Conservation (phyloP, 37 sponge, comb jelly and placozoan genomes). For the Eunapius fragilis region DNA sequence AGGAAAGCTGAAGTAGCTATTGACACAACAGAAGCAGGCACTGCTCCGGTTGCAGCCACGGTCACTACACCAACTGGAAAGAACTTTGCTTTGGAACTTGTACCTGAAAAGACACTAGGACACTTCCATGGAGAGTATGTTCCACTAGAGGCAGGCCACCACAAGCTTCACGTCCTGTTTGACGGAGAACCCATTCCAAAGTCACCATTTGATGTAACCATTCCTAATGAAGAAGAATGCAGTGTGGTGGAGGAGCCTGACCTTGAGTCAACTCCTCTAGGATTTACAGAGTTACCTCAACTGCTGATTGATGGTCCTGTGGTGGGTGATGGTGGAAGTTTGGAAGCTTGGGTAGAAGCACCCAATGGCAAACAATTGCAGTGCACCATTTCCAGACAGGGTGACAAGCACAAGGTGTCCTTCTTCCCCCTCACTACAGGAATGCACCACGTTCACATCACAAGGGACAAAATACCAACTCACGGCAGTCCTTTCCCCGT, state of each 20-base stretch:
- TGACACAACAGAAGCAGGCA: slow-evolving; percentile 80
- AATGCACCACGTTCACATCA: too few relatives aligned
- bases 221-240: slow-evolving; percentile 21
- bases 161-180: slow-evolving; percentile 74
- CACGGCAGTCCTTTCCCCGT: too few relatives aligned
- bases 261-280: too few relatives aligned
- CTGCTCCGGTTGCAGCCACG: slow-evolving; percentile 58
- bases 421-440: too few relatives aligned
- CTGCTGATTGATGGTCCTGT: too few relatives aligned
- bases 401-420: too few relatives aligned
- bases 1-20: slow-evolving; percentile 67
- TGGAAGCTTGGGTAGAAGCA: too few relatives aligned
- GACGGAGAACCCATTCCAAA: slow-evolving; percentile 73
- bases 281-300: too few relatives aligned
- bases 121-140: slow-evolving; percentile 42
- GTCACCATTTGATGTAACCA: slow-evolving; percentile 77
- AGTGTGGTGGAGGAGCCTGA: slow-evolving; percentile 6
- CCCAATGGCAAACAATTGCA: too few relatives aligned
- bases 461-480: too few relatives aligned
- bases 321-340: too few relatives aligned
- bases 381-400: too few relatives aligned
- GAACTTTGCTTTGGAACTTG: slow-evolving; percentile 11
- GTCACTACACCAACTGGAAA: slow-evolving; percentile 74
- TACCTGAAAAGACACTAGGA: not conserved
- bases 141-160: slow-evolving; percentile 71